Conservation (phyloP, 1,140 invertebrate genomes). For the Diachasma alloeum region DNA sequence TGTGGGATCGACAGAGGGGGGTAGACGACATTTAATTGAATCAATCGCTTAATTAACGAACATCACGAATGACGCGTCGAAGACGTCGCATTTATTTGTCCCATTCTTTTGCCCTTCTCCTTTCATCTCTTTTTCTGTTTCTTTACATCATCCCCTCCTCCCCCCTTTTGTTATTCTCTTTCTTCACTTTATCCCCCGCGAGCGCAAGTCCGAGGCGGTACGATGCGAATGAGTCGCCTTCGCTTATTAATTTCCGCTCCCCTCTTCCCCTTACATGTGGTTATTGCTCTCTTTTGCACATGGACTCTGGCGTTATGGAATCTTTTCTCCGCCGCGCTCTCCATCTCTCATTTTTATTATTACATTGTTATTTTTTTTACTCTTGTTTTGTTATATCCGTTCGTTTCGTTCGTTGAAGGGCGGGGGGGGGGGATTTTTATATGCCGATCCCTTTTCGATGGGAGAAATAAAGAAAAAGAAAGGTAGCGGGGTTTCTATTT, state of each 20-base stretch:
- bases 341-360: constrained; percentile 17
- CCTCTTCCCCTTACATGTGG: constrained; percentile 2
- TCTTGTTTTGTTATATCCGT: neutral
- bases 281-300: constrained; percentile 11
- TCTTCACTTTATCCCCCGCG: constrained; percentile 12
- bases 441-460: constrained; percentile 7
- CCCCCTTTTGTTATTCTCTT: neutral
- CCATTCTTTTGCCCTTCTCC: constrained; percentile 18
- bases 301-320: constrained; percentile 37
- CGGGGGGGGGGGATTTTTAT: neutral
- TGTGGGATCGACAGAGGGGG: neutral
- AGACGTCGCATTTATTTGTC: constrained; percentile 21
- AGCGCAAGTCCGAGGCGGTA: constrained; percentile 12
- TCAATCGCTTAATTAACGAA: constrained; percentile 28
- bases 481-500: constrained; percentile 11
- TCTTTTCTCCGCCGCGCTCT: constrained; percentile 24
- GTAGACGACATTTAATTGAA: constrained; percentile 17
- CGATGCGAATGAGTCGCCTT: constrained; percentile 6
- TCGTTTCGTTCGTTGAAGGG: neutral
- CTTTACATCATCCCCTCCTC: neutral
- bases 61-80: constrained; percentile 28
- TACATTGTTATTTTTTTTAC: constrained; percentile 7
- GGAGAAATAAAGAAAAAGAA: constrained; percentile 16
- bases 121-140: constrained; percentile 29
- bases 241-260: constrained; percentile 37